Evolutionary conservation across 2,888 invertebrate species (phyloP).

Genomic region (Fabriciana adippe): DNA sequence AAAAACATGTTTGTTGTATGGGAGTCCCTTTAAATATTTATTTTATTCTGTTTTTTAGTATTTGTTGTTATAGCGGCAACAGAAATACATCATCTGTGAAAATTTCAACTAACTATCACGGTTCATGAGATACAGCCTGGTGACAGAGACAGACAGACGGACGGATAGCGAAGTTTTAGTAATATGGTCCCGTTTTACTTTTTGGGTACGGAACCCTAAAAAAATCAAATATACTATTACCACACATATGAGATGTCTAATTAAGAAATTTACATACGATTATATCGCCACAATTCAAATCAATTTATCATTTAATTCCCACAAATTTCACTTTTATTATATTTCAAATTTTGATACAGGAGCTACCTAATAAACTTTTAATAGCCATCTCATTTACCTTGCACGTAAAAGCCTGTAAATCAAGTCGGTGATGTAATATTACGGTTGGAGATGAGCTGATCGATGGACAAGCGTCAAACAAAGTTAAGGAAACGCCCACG

Average conservation of each 20-base stretch:
- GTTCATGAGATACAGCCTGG: too few relatives aligned
- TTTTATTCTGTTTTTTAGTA: too few relatives aligned
- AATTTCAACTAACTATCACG: too few relatives aligned
- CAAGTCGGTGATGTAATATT: constrained; percentile 44
- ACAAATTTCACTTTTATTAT: constrained; percentile 7
- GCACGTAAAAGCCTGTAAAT: constrained; percentile 29
- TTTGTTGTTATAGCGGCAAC: too few relatives aligned
- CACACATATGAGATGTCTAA: constrained; percentile 1
- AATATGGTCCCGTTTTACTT: too few relatives aligned
- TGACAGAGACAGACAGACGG: too few relatives aligned
- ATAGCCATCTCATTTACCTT: constrained; percentile 18
- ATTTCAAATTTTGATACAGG: constrained; percentile 2
- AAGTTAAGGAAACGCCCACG: constrained; percentile 49
- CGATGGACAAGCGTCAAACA: constrained; percentile 41
- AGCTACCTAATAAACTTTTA: constrained; percentile 19
- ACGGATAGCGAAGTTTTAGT: too few relatives aligned
- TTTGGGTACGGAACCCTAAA: too few relatives aligned
- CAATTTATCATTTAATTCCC: neutral
- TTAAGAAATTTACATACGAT: neutral
- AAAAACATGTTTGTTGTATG: too few relatives aligned
- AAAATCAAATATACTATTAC: neutral
- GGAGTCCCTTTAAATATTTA: too few relatives aligned
- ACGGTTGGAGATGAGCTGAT: constrained; percentile 46
- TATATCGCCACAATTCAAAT: neutral
- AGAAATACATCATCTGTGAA: too few relatives aligned